phyloP scores from a whole-genome alignment of 2,113 vertebrate species.

The Podarcis cretensis region DNA sequence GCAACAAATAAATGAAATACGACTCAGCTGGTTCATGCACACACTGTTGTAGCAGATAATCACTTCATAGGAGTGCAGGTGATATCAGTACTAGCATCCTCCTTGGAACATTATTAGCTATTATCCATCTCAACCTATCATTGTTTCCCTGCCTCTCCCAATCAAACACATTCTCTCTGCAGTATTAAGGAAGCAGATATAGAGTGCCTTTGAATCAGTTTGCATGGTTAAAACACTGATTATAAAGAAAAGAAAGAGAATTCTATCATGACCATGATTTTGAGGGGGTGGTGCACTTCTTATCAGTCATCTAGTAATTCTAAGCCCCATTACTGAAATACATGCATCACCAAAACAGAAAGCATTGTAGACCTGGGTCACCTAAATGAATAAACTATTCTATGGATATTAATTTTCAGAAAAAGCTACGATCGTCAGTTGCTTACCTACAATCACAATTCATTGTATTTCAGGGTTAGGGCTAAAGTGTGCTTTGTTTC shows the following conservation, averaged over 20 bases:
- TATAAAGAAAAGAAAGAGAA: neutral
- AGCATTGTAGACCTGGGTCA: neutral
- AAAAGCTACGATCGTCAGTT: neutral
- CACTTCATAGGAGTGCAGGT: neutral
- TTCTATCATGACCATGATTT: neutral
- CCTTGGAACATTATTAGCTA: neutral
- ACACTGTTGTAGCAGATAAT: constrained; percentile 2
- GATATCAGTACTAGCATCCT: neutral
- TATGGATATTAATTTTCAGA: neutral
- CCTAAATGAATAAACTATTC: neutral
- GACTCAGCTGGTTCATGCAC: neutral
- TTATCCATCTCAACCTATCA: neutral
- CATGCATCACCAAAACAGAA: neutral
- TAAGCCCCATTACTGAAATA: neutral
- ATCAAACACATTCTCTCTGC: neutral
- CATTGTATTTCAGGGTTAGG: neutral
- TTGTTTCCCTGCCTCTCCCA: neutral
- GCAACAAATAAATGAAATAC: constrained; percentile 19
- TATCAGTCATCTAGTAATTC: neutral
- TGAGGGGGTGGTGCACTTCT: neutral
- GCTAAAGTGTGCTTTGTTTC: neutral
- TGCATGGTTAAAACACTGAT: neutral
- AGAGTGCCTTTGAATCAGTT: neutral
- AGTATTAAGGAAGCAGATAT: constrained; percentile 1
- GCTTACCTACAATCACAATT: neutral